Conservation (phyloP, 2,888 invertebrate species). For the Andrena flavipes region DNA sequence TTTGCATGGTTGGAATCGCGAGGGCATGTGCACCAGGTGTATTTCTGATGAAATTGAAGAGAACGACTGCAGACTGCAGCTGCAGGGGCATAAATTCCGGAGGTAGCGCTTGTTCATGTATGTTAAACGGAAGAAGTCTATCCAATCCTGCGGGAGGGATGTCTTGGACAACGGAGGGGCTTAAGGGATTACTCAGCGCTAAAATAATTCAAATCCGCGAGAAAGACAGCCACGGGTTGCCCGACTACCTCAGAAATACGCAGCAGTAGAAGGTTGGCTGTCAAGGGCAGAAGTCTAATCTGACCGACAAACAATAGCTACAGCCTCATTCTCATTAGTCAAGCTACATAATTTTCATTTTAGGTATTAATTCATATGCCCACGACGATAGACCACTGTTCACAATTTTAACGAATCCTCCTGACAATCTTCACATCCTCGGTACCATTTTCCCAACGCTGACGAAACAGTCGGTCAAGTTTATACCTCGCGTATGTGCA, state of each 20-base stretch:
- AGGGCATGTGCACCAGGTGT: conserved; percentile 61
- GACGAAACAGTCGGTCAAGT: no score
- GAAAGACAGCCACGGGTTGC: conserved; percentile 68
- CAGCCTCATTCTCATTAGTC: background rate
- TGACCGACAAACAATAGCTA: background rate
- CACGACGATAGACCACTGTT: no score
- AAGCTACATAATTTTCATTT: background rate
- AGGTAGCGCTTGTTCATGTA: conserved; percentile 17
- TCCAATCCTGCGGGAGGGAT: conserved; percentile 55
- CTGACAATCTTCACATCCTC: no score
- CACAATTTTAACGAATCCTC: no score
- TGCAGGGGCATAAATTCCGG: conserved; percentile 65
- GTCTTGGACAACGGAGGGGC: conserved; percentile 41
- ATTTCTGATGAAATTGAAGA: conserved; percentile 65
- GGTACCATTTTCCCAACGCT: no score
- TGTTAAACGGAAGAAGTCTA: conserved; percentile 68
- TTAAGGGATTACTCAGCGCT: conserved; percentile 68
- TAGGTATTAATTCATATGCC: no score
- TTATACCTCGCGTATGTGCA: background rate
- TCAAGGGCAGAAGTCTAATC: background rate
- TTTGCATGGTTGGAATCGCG: conserved; percentile 54
- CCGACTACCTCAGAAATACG: conserved; percentile 23
- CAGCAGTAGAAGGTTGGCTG: background rate
- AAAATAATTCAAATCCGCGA: conserved; percentile 70
- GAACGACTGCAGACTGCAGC: conserved; percentile 51